Evolutionary conservation across 2,888 invertebrate species (phyloP).

Genomic region (Actias luna): DNA sequence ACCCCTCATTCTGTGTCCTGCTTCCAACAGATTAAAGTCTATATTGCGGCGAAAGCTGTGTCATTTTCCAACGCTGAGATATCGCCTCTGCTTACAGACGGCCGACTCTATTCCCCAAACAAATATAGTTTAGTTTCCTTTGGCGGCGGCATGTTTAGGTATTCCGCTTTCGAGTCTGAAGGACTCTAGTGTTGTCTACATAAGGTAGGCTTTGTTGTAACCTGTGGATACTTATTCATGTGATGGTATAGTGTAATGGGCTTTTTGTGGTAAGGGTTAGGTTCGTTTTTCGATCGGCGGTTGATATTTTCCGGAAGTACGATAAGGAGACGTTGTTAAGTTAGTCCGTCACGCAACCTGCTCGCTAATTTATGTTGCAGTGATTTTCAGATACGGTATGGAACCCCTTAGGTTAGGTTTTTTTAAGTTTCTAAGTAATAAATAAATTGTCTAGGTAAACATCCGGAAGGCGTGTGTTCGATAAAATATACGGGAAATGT

Average conservation of each 20-base stretch:
- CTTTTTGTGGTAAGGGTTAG: conserved; percentile 51
- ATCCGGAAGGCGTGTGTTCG: conserved; percentile 26
- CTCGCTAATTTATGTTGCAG: conserved; percentile 79
- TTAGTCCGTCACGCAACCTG: conserved; percentile 78
- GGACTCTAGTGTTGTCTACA: conserved; percentile 23
- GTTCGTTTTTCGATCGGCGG: conserved; percentile 46
- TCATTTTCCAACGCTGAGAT: conserved; percentile 72
- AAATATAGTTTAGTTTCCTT: conserved; percentile 76
- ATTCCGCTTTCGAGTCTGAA: background rate
- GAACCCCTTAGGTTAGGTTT: conserved; percentile 47
- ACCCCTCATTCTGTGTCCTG: conserved; percentile 21
- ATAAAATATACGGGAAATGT: background rate
- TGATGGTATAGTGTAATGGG: conserved; percentile 49
- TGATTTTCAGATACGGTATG: conserved; percentile 73
- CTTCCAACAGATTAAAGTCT: conserved; percentile 45
- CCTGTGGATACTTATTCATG: conserved; percentile 31
- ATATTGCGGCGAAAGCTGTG: conserved; percentile 56
- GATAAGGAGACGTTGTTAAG: conserved; percentile 78
- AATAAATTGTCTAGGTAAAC: conserved; percentile 56
- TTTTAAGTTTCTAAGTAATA: conserved; percentile 44
- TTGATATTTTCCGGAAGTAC: conserved; percentile 65
- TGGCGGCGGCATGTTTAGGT: conserved; percentile 22
- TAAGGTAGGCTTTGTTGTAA: conserved; percentile 56
- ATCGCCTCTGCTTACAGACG: conserved; percentile 81
- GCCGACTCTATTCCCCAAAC: conserved; percentile 80